phyloP scores from a whole-genome alignment of 2,113 vertebrate genomes.

The Herpailurus yagouaroundi region DNA sequence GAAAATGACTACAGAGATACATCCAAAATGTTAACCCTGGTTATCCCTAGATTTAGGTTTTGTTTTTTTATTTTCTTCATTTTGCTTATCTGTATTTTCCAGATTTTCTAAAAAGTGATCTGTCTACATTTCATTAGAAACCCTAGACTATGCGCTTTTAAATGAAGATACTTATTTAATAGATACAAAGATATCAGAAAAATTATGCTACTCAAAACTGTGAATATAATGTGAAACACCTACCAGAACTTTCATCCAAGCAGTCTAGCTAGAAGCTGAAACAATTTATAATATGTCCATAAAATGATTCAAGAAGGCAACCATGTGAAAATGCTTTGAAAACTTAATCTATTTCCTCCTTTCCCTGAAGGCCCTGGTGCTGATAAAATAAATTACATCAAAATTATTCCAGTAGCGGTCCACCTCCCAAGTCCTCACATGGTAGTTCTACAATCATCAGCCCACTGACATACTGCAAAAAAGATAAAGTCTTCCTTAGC shows the following conservation, averaged over 20 bases:
- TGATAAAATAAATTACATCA: conserved; percentile 46
- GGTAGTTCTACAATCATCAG: not conserved
- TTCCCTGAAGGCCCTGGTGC: conserved; percentile 5
- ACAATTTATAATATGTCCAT: conserved; percentile 21
- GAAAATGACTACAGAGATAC: not conserved
- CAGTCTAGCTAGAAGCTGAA: conserved; percentile 41
- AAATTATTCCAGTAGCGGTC: conserved; percentile 21
- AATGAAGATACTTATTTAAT: conserved; percentile 46
- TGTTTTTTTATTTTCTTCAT: not conserved
- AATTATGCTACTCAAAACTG: not conserved
- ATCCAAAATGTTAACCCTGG: not conserved
- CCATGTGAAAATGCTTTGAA: conserved; percentile 65
- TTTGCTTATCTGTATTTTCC: conserved; percentile 47
- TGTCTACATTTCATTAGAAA: conserved; percentile 52
- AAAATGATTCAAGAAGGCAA: conserved; percentile 54
- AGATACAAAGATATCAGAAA: conserved; percentile 41
- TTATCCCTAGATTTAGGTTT: conserved; percentile 22
- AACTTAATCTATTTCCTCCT: conserved; percentile 48
- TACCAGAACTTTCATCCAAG: conserved; percentile 47
- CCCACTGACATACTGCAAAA: not conserved
- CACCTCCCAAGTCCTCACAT: not conserved
- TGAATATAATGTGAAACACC: conserved; percentile 45
- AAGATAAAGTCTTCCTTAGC: not conserved
- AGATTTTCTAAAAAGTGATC: conserved; percentile 46
- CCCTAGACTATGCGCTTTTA: not conserved